Base-by-base conservation (phyloP, 92 coral and sea anemone species). In the Bergia puertoricense region DNA sequence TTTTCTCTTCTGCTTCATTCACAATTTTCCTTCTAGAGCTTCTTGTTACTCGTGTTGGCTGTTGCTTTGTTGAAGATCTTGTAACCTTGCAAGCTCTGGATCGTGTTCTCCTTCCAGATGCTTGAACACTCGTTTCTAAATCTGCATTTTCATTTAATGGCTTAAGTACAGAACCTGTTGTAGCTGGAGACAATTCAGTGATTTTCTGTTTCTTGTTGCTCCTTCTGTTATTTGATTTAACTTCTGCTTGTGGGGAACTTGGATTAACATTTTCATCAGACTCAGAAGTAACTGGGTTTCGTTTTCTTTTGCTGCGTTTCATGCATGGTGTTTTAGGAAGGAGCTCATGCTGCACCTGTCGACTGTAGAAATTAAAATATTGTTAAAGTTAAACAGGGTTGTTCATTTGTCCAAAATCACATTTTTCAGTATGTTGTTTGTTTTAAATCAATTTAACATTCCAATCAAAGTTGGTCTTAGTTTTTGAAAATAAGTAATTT, bases 301-400 rank as follows among this genome's bases (percentile, higher is more conserved):
- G 76, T 16, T 74, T 72, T 72, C 85, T 16, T n/a, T 88, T 81
- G 48, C 76, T 83, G 90, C 96, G 81, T 74, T 93, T 94, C 94
- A 91, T 93, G 48, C 92, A 88, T 76, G 98, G 98, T 73, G 98
- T 96, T 89, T 96, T 96, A 30, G 98, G 98, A 16, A 96, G 92
- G 1, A 96, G 94, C 6, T 89, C 82, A 59, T 72, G 59, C 11
- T 89, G 81, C 45, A 45, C 30, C 43, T 84, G 87, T 16, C 87
- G 87, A 71, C 87, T 84, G 79, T 48, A 30, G 4, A 69, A 50
- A 30, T 30, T 30, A 30, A 54, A 1, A 10, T 54, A 54, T 54
- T 10, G 16, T 9, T 9, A 54, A 54, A 13, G 59, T 54, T 54
- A 11, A 54, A 54, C 59, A 54, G 30, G 30, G 30, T 30, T 30